A percentile compares a stretch with the other conserved stretches of the same genome.
These are phyloP conservation scores for Seriola dumerili DNA, from an alignment of 2,113 vertebrate genomes.

Conservation along the genomic window DNA sequence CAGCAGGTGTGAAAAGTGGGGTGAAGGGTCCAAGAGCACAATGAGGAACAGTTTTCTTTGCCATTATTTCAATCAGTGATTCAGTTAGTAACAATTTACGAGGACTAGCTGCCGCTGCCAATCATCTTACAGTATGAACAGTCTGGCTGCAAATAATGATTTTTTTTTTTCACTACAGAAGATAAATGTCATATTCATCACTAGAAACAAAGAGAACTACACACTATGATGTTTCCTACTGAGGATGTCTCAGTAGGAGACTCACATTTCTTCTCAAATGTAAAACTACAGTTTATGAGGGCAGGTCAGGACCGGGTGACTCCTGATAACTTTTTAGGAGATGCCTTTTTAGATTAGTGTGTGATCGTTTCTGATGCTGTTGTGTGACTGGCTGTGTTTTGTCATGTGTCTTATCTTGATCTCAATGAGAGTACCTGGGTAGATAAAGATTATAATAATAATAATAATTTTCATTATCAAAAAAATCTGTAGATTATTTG, in stretches of 20 bases:
- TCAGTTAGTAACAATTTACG: not conserved
- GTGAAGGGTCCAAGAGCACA: not conserved
- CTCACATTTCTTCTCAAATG: not conserved
- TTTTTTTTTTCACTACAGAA: no score
- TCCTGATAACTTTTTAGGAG: not conserved
- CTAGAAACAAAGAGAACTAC: not conserved
- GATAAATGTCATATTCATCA: not conserved
- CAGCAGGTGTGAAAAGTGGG: not conserved
- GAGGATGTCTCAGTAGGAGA: not conserved
- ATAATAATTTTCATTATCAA: not conserved
- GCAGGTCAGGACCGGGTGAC: not conserved
- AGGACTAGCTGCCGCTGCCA: not conserved
- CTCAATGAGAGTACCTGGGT: not conserved
- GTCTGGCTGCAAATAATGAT: no score
- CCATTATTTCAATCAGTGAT: not conserved
- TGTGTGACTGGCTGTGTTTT: not conserved
- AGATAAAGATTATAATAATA: not conserved
- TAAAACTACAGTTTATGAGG: conserved; percentile 11
- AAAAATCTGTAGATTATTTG: not conserved
- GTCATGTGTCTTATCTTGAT: not conserved
- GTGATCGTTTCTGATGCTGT: no score
- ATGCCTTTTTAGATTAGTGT: not conserved
- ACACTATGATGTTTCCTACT: not conserved
- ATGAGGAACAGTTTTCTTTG: not conserved
- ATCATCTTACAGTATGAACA: not conserved